These are phyloP conservation scores for Taeniopygia guttata DNA, from an alignment of 2,797 vertebrate species.

Conservation along the genomic window DNA sequence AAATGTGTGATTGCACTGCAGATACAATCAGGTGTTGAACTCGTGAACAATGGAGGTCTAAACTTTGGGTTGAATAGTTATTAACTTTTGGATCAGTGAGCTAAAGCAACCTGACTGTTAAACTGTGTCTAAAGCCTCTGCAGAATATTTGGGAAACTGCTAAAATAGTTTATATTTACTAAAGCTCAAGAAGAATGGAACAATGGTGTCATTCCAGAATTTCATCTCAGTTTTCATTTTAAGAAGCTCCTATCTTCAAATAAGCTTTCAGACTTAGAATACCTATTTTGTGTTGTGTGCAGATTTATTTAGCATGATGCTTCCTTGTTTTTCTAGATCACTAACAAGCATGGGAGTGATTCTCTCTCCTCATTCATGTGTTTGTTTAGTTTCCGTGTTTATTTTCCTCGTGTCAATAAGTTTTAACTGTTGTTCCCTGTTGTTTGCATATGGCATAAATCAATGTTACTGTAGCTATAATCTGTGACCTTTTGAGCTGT, in stretches of 20 bases:
- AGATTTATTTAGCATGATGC: not conserved
- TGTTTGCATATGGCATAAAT: not conserved
- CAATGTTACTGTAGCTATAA: not conserved
- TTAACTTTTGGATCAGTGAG: not conserved
- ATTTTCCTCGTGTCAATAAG: not conserved
- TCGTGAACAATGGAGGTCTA: accelerated
- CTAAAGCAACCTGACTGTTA: not conserved
- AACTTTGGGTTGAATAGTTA: not conserved
- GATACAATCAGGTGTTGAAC: not conserved
- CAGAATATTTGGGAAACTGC: not conserved
- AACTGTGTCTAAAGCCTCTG: not conserved
- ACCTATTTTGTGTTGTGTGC: not conserved
- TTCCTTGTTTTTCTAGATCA: not conserved
- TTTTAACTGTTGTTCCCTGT: not conserved
- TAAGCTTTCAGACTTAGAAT: not conserved
- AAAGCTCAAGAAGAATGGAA: not conserved
- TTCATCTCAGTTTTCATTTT: not conserved
- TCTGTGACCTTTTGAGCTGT: not conserved
- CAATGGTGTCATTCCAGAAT: not conserved
- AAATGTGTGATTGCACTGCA: not conserved
- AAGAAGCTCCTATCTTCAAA: not conserved
- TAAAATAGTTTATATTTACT: not conserved
- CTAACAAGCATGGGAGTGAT: not conserved
- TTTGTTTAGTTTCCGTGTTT: not conserved
- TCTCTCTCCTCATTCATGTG: not conserved